phyloP scores from a whole-genome alignment of 2,888 invertebrate genomes.

The Polymixis flavicincta region DNA sequence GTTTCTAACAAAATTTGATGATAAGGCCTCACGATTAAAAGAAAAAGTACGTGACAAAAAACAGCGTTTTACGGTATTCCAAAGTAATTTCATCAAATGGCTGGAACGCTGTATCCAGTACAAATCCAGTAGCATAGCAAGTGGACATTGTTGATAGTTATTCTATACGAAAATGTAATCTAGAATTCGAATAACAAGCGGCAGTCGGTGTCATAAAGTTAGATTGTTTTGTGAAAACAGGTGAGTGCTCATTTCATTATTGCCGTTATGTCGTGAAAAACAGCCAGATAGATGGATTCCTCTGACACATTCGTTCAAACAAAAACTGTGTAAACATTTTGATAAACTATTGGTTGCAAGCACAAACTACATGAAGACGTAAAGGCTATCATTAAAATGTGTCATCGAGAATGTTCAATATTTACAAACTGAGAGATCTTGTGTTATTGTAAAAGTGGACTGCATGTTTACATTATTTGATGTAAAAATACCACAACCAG shows the following conservation, averaged over 20 bases:
- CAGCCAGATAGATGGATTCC: constrained; percentile 6
- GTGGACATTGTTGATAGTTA: constrained; percentile 50
- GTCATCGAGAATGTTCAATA: constrained; percentile 27
- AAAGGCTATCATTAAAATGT: constrained; percentile 2
- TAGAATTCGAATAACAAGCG: constrained; percentile 37
- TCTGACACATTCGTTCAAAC: constrained; percentile 10
- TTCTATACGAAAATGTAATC: constrained; percentile 58
- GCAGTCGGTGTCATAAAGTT: constrained; percentile 22
- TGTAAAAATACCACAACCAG: background rate
- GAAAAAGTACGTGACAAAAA: constrained; percentile 13
- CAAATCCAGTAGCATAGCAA: constrained; percentile 54
- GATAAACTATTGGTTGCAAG: constrained; percentile 30
- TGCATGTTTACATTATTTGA: constrained; percentile 22
- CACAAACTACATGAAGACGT: background rate
- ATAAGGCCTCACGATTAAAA: background rate
- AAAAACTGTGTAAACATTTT: constrained; percentile 48
- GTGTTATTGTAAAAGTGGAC: constrained; percentile 29
- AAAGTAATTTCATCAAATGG: constrained; percentile 40
- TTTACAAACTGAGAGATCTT: constrained; percentile 41
- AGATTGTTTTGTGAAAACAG: constrained; percentile 39
- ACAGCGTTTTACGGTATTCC: background rate
- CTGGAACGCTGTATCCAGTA: constrained; percentile 37
- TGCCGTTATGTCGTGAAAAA: background rate
- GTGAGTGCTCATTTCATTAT: constrained; percentile 41
- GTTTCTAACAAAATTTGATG: background rate